A percentile compares a stretch with the other conserved stretches of the same genome.
Conservation (phyloP, 2,797 vertebrate genomes). For the Pelobates cultripes region DNA sequence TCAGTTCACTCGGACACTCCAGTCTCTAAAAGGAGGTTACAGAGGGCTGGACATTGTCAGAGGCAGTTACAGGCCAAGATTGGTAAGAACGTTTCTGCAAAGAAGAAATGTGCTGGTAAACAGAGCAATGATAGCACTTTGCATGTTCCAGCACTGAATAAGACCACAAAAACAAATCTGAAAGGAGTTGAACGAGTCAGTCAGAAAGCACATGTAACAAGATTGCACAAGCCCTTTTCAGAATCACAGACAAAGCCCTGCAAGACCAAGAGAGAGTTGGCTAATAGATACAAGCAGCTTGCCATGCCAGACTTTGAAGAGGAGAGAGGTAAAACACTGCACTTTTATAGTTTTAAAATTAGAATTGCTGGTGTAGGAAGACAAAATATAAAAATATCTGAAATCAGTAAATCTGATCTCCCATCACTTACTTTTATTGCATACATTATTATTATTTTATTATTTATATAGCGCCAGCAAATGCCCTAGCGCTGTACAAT, state of each 20-base stretch:
- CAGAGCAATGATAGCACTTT: rapidly evolving
- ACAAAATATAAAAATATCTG: no score
- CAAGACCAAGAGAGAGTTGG: neutral
- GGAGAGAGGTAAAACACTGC: conserved; percentile 62
- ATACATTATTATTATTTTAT: no score
- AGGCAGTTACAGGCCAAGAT: rapidly evolving
- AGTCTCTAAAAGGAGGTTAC: neutral
- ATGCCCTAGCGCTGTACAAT: no score
- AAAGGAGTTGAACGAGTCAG: no score
- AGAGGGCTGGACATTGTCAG: rapidly evolving
- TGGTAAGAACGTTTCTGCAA: rapidly evolving
- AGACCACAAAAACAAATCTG: neutral
- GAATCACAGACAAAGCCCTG: neutral
- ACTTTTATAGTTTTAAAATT: no score
- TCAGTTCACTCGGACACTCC: neutral
- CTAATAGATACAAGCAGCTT: rapidly evolving
- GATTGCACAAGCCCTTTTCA: no score
- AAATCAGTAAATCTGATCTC: no score
- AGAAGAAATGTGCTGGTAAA: neutral
- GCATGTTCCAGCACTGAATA: rapidly evolving
- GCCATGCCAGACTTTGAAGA: conserved; percentile 47
- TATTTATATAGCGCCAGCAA: no score
- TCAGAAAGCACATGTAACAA: neutral
- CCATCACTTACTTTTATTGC: no score
- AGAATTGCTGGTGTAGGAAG: no score